Evolutionary conservation across 2,888 invertebrate genomes (phyloP).

Genomic region (Plebejus anna): DNA sequence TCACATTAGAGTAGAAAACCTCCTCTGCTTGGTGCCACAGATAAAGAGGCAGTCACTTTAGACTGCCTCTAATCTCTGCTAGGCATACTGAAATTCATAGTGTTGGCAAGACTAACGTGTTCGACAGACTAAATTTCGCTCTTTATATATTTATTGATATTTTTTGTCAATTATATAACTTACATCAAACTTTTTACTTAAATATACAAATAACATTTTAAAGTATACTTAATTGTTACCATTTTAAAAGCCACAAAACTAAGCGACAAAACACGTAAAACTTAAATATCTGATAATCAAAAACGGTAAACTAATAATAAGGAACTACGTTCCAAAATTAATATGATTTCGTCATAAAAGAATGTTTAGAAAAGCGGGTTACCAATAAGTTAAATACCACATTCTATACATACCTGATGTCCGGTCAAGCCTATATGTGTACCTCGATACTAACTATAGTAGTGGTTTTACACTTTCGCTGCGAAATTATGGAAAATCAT

Average conservation of each 20-base stretch:
- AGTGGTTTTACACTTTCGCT: neutral
- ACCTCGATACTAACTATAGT: neutral
- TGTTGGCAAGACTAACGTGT: too few species aligned
- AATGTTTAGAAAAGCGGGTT: neutral
- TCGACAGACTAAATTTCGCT: too few species aligned
- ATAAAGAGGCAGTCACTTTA: too few species aligned
- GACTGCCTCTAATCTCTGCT: too few species aligned
- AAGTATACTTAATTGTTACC: neutral
- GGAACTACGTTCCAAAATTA: neutral
- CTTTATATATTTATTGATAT: too few species aligned
- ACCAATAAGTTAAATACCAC: neutral
- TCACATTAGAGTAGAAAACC: too few species aligned
- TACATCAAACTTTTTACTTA: neutral
- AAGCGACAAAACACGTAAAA: neutral
- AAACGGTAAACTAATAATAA: neutral
- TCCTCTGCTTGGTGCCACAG: too few species aligned
- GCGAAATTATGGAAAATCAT: neutral
- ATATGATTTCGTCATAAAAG: slow-evolving; percentile 1
- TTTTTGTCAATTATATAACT: neutral
- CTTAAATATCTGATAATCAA: neutral
- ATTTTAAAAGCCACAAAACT: neutral
- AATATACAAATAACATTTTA: neutral
- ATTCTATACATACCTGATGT: neutral
- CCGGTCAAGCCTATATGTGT: neutral
- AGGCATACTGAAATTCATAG: too few species aligned